Base-by-base conservation (phyloP, 2,113 vertebrate genomes). In the Oncorhynchus clarkii region DNA sequence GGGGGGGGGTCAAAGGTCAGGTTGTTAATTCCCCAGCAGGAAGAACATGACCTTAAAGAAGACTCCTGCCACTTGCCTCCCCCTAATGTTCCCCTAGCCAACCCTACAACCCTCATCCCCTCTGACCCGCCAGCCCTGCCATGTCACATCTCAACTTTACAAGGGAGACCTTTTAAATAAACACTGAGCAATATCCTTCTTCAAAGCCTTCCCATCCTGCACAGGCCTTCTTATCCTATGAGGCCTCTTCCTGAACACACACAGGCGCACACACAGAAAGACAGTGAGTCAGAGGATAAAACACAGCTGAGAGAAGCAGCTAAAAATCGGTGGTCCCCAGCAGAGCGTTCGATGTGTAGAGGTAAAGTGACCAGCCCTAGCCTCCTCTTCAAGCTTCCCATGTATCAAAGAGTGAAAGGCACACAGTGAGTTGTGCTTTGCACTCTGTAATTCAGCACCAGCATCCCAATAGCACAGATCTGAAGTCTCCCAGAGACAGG, bases 1-100 rank as follows among this genome's bases (percentile, higher is more conserved):
- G 57, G 18, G 20, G 16, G 67, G 1, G 79, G 88, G 78, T 91
- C 87, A 89, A 79, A 88, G 90, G 78, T 92, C 88, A 89, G 75
- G 70, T 70, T 80, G 85, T 84, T 85, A 87, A 85, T 84, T 88
- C 83, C 74, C 60, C 12, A 29, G 4, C 70, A 83, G 73, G 59
- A 85, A 85, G 60, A 78, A 60, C 80, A 22, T 9, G 31, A 77
- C 83, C 84, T 89, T 84, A 45, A 84, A 85, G 77, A 77, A 64
- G 20, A 49, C 75, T 64, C 64, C 0, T 16, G 74, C 74, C 84
- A 74, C 82, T 74, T 71, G 1, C 51, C 12, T 54, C 16, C 51
- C 51, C 51, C 51, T 16, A 51, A 51, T 16, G 49, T 51, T 51
- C 12, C 49, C 49, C 49, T 51, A 5, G 49, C 12, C 51, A 45